Evolutionary conservation across 2,797 vertebrate genomes (phyloP).

Genomic region (Anguilla pacifica): DNA sequence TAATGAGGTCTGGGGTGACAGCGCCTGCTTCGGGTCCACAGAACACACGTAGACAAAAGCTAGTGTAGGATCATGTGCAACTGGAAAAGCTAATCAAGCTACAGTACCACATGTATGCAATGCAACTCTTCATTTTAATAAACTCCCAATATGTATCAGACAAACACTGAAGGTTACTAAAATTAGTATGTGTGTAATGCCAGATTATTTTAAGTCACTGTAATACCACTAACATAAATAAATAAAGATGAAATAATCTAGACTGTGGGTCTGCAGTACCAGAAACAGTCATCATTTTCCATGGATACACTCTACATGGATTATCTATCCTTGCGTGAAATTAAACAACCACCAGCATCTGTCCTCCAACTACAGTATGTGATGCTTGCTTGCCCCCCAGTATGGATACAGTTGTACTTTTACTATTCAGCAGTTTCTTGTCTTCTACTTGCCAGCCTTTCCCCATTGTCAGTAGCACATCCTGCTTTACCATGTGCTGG

Average conservation of each 20-base stretch:
- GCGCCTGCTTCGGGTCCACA: not conserved
- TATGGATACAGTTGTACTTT: not conserved
- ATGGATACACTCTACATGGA: not conserved
- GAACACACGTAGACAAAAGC: conserved; percentile 17
- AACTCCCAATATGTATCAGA: not conserved
- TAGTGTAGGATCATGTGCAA: conserved; percentile 42
- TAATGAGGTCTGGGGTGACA: conserved; percentile 27
- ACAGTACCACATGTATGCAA: not conserved
- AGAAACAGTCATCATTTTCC: not conserved
- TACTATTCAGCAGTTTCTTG: conserved; percentile 38
- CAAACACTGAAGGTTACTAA: not conserved
- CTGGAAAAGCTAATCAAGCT: not conserved
- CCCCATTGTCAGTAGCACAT: not conserved
- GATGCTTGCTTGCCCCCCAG: not conserved
- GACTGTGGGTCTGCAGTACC: not conserved
- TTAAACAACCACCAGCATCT: not conserved
- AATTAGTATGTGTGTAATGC: no score
- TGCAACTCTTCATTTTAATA: not conserved
- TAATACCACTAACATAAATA: not conserved
- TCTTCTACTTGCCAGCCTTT: conserved; percentile 24
- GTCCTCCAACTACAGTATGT: not conserved
- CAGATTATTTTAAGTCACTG: no score
- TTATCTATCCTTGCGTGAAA: conserved; percentile 9
- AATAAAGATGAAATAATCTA: not conserved
- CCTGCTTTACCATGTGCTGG: conserved; percentile 5